Percentiles rank a stretch among this genome's conserved stretches.
These are phyloP conservation scores for Torymus texanus DNA, from an alignment of 2,888 invertebrate species.

Conservation along the genomic window DNA sequence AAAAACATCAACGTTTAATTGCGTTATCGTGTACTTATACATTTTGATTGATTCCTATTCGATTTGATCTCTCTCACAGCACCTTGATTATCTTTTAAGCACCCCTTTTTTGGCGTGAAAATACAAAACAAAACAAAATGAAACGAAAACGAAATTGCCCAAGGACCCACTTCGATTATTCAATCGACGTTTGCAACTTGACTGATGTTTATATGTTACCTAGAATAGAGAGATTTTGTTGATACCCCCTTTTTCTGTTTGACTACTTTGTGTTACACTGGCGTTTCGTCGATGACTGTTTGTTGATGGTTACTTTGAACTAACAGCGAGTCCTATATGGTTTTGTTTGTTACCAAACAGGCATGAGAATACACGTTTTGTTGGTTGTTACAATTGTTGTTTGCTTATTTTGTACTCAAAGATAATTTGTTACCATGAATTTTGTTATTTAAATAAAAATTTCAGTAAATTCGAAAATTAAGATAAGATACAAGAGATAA, in stretches of 20 bases:
- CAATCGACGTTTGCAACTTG: slow-evolving; percentile 33
- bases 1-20: neutral
- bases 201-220: slow-evolving; percentile 32
- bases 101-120: slow-evolving; percentile 1
- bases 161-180: slow-evolving; percentile 41
- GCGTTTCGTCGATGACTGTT: slow-evolving; percentile 29
- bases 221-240: slow-evolving; percentile 39
- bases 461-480: no score
- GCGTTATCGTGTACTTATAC: neutral
- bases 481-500: no score
- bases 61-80: neutral
- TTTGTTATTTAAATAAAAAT: no score
- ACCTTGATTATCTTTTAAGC: slow-evolving; percentile 1
- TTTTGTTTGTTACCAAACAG: slow-evolving; percentile 22
- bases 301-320: slow-evolving; percentile 19
- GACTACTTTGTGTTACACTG: slow-evolving; percentile 23
- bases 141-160: slow-evolving; percentile 8
- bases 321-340: slow-evolving; percentile 25
- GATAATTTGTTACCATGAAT: no score
- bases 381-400: neutral
- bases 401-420: neutral
- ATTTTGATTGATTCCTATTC: slow-evolving; percentile 31
- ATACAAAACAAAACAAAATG: no score
- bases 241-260: slow-evolving; percentile 25
- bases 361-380: slow-evolving; percentile 25